phyloP scores from a whole-genome alignment of 92 coral and sea anemone species.

The Epizoanthus scotinus region DNA sequence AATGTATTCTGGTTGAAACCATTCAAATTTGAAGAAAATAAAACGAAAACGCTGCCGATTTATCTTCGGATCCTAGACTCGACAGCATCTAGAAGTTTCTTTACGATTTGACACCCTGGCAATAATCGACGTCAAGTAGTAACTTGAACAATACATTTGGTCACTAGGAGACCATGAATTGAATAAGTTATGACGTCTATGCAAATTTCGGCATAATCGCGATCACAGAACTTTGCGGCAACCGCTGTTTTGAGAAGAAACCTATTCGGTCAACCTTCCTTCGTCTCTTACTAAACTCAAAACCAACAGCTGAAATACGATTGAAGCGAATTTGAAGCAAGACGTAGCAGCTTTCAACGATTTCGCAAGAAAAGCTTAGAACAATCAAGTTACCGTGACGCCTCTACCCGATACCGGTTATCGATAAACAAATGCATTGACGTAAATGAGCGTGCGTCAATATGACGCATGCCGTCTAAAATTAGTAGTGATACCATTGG shows the following conservation, averaged over 20 bases:
- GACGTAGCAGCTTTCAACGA: not conserved
- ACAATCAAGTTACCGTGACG: slow-evolving; percentile 38
- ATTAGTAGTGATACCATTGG: slow-evolving; percentile 70
- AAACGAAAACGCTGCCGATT: not conserved
- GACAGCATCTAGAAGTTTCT: slow-evolving; percentile 22
- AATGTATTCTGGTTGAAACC: slow-evolving; percentile 4
- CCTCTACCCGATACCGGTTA: slow-evolving; percentile 63
- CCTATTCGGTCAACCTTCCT: no score
- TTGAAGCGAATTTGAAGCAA: not conserved
- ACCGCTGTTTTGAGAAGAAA: not conserved
- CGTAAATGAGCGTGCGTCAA: slow-evolving; percentile 35
- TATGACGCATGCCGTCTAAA: slow-evolving; percentile 50
- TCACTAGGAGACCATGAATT: not conserved
- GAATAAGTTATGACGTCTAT: slow-evolving; percentile 31
- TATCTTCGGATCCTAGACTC: not conserved
- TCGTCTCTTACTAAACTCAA: not conserved
- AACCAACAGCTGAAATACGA: slow-evolving; percentile 6
- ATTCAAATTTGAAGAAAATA: slow-evolving; percentile 4
- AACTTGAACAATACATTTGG: slow-evolving; percentile 1
- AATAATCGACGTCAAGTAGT: not conserved
- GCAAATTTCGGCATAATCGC: slow-evolving; percentile 31
- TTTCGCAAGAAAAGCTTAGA: slow-evolving; percentile 10
- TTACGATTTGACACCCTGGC: slow-evolving; percentile 4
- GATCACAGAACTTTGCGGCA: slow-evolving; percentile 10
- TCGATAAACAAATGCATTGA: slow-evolving; percentile 73